Evolutionary conservation across 2,888 invertebrate species (phyloP).

Genomic region (Dynastes maya): DNA sequence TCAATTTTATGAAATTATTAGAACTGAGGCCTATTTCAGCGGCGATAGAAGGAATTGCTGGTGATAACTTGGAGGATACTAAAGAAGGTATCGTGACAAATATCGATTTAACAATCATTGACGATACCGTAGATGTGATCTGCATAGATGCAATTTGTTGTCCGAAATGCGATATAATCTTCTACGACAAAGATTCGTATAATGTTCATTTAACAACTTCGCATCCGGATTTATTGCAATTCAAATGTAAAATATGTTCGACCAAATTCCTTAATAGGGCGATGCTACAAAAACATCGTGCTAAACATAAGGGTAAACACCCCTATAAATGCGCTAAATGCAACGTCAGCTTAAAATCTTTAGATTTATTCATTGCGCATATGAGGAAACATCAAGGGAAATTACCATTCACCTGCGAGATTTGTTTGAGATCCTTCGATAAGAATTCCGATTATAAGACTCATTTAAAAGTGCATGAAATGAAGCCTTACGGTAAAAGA

Average conservation of each 20-base stretch:
- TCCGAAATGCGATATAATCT: conserved; percentile 51
- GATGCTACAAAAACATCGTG: conserved; percentile 63
- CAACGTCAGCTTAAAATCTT: conserved; percentile 60
- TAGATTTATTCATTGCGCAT: conserved; percentile 65
- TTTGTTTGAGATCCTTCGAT: conserved; percentile 65
- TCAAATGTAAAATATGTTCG: conserved; percentile 66
- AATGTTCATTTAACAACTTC: conserved; percentile 51
- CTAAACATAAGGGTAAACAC: conserved; percentile 68
- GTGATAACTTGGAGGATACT: background rate
- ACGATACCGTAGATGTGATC: conserved; percentile 45
- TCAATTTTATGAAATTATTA: conserved; percentile 50
- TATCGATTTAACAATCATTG: conserved; percentile 43
- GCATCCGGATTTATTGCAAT: conserved; percentile 53
- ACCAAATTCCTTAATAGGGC: conserved; percentile 62
- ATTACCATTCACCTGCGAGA: conserved; percentile 65
- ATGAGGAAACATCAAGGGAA: conserved; percentile 66
- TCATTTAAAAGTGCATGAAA: conserved; percentile 63
- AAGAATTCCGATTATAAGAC: conserved; percentile 60
- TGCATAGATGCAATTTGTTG: conserved; percentile 51
- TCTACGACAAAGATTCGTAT: conserved; percentile 49
- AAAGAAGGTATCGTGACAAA: conserved; percentile 27
- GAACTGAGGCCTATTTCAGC: conserved; percentile 37
- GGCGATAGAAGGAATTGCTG: conserved; percentile 21
- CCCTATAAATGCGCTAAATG: conserved; percentile 65
- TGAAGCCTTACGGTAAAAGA: conserved; percentile 56